Base-by-base conservation (phyloP, 1,140 invertebrate genomes). In the Sarcophaga bullata region DNA sequence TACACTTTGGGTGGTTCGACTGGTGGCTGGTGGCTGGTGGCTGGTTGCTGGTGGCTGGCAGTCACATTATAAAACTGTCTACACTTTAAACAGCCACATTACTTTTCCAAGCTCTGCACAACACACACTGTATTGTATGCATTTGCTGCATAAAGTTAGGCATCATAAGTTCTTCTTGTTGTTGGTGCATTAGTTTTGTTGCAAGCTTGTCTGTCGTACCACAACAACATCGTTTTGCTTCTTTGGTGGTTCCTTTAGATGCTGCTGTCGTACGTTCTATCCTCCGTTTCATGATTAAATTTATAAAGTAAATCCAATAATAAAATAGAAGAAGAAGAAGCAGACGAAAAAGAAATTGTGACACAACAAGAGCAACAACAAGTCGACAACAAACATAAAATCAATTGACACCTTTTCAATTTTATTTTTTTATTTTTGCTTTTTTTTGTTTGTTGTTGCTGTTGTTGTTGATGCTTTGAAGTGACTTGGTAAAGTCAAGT, bases 301-400 rank as follows among this genome's bases (percentile, higher is more conserved):
- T 68, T 68, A 68, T n/a, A 68, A 68, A 68, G 25, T 68, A 68
- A 68, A 68, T 68, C 62, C 19, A 68, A 68, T 68, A 68, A 68
- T 58, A 58, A 58, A 13, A 58, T n/a, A 58, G n/a, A 58, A 37
- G 25, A 37, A 37, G 1, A 1, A 37, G 25, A 58, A 6, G 54
- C n/a, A n/a, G n/a, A n/a, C n/a, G n/a, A n/a, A n/a, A n/a, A n/a
- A n/a, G n/a, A n/a, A n/a, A n/a, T n/a, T n/a, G n/a, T n/a, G n/a
- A n/a, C n/a, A n/a, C n/a, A n/a, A 68, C 19, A 68, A 19, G 62
- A 19, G 62, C n/a, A 19, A 19, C 62, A 68, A 68, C 17, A 58
- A 68, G 62, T 19, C 19, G 62, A 68, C 62, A 68, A 68, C 62
- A 68, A 68, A 68, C 62, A 68, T 68, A 68, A 68, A 68, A 68